phyloP scores from a whole-genome alignment of 2,888 invertebrate genomes.

The Molorchus minor region DNA sequence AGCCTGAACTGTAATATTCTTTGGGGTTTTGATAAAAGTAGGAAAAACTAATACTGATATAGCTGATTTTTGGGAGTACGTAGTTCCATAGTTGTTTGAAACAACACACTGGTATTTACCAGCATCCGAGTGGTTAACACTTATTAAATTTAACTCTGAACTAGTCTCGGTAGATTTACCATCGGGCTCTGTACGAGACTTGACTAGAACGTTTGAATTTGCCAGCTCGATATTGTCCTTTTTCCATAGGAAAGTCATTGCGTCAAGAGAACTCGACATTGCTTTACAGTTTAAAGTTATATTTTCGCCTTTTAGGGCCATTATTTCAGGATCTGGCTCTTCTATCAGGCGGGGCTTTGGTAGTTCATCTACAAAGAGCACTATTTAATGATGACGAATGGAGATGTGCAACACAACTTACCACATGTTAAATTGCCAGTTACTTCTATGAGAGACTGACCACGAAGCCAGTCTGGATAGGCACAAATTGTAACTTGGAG shows the following conservation, averaged over 20 bases:
- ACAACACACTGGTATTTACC: constrained; percentile 95
- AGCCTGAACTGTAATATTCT: constrained; percentile 83
- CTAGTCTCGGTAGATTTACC: constrained; percentile 73
- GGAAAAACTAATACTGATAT: constrained; percentile 91
- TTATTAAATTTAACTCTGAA: constrained; percentile 77
- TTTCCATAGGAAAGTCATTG: constrained; percentile 86
- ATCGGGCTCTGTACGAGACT: constrained; percentile 61
- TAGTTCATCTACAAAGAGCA: constrained; percentile 74
- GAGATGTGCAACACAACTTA: constrained; percentile 50
- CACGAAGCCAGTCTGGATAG: constrained; percentile 81
- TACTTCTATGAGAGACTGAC: constrained; percentile 73
- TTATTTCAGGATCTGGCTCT: constrained; percentile 81
- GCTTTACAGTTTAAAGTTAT: constrained; percentile 85
- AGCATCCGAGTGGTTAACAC: constrained; percentile 82
- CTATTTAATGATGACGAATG: not conserved
- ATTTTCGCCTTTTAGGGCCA: constrained; percentile 88
- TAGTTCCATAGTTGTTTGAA: constrained; percentile 87
- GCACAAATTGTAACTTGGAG: constrained; percentile 77
- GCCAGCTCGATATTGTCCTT: constrained; percentile 78
- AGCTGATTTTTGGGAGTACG: constrained; percentile 86
- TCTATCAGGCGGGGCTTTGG: constrained; percentile 86
- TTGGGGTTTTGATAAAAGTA: constrained; percentile 83
- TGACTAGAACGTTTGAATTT: constrained; percentile 50
- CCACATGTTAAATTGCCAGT: constrained; percentile 75
- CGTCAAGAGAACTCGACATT: constrained; percentile 78